Percentiles rank a stretch among this genome's conserved stretches.
Evolutionary conservation across 1,140 invertebrate genomes (phyloP).

Genomic region (Delia radicum): DNA sequence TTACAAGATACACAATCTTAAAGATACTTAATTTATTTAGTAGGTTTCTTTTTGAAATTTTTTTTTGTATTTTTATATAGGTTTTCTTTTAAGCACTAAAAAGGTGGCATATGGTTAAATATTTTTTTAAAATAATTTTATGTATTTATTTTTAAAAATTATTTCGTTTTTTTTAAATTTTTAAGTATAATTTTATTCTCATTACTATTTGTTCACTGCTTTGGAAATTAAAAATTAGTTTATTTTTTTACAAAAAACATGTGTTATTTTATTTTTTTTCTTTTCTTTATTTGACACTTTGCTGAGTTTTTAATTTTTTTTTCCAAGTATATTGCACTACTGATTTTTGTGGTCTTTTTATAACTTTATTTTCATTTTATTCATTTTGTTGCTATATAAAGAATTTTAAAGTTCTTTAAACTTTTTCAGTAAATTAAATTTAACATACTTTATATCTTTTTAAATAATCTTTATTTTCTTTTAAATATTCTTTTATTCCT

Average conservation of each 20-base stretch:
- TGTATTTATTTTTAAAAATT: background rate
- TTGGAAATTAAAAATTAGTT: background rate
- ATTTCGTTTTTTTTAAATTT: background rate
- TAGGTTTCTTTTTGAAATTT: background rate
- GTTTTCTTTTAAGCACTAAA: background rate
- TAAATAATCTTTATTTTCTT: slow-evolving; percentile 1
- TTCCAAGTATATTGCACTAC: background rate
- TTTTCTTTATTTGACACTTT: background rate
- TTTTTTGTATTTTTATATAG: background rate
- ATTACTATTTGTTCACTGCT: background rate
- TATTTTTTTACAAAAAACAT: background rate
- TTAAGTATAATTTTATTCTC: background rate
- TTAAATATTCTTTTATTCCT: slow-evolving; percentile 11
- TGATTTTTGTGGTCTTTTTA: background rate
- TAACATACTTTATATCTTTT: background rate
- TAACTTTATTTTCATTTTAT: no score
- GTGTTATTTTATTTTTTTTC: slow-evolving; percentile 9
- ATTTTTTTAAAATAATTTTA: background rate
- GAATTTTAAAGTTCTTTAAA: background rate
- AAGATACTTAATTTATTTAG: background rate
- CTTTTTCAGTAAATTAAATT: background rate
- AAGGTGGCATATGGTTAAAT: background rate
- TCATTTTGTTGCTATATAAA: background rate
- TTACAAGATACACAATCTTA: slow-evolving; percentile 1
- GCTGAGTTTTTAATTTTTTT: slow-evolving; percentile 10